Conservation (phyloP, 1,140 invertebrate species). For the Neotoxoptera formosana region DNA sequence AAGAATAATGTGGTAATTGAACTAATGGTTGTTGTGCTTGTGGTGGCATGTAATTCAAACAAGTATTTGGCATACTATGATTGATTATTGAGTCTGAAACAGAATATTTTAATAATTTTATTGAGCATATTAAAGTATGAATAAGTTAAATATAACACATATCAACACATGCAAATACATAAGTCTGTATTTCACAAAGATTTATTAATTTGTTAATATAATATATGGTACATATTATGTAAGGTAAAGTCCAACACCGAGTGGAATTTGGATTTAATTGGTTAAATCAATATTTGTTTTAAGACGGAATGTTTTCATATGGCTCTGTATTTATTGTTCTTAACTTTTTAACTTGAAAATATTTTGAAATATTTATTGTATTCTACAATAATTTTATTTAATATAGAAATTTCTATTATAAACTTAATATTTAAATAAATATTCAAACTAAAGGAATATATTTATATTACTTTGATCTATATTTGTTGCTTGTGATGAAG, state of each 20-base stretch:
- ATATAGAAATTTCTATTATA: not conserved
- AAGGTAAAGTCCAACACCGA: not conserved
- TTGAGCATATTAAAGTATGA: not conserved
- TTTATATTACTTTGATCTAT: slow-evolving; percentile 21
- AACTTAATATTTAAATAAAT: not conserved
- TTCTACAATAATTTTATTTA: no score
- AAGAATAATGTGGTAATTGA: not conserved
- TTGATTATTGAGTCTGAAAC: slow-evolving; percentile 31
- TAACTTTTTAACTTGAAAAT: no score
- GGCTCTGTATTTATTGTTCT: no score
- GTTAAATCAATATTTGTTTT: no score
- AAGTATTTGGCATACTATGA: not conserved
- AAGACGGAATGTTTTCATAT: no score
- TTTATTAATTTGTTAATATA: not conserved
- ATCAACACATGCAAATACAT: no score
- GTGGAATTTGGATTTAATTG: no score
- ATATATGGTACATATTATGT: not conserved
- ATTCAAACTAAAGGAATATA: not conserved
- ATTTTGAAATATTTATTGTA: no score
- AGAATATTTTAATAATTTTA: not conserved
- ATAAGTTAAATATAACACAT: not conserved
- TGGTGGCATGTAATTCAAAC: not conserved
- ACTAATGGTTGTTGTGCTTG: slow-evolving; percentile 1
- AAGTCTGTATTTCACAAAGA: not conserved
- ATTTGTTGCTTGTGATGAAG: not conserved